These are phyloP conservation scores for Noctua janthe DNA, from an alignment of 2,888 invertebrate genomes.

Conservation along the genomic window DNA sequence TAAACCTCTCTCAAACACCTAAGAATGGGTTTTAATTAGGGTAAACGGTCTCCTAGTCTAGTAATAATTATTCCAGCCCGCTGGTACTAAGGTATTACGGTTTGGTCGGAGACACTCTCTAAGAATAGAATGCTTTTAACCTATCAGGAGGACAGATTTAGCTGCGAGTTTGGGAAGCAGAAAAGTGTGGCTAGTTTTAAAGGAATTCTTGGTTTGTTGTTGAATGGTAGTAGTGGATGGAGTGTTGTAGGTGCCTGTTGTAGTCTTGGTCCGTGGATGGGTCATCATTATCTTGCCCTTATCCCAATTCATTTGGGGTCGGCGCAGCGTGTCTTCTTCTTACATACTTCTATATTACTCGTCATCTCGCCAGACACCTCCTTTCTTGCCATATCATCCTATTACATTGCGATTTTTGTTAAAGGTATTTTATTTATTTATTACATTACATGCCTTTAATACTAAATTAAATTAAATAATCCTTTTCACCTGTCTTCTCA, in stretches of 20 bases:
- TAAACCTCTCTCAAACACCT: conserved; percentile 25
- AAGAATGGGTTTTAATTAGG: conserved; percentile 54
- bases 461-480: too few relatives aligned
- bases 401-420: too few relatives aligned
- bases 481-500: background rate
- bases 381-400: too few relatives aligned
- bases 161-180: background rate
- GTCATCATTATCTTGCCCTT: too few relatives aligned
- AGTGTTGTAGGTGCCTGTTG: background rate
- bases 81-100: conserved; percentile 35
- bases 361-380: too few relatives aligned
- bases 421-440: too few relatives aligned
- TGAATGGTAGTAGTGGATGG: background rate
- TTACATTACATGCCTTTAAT: too few relatives aligned
- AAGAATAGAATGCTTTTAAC: conserved; percentile 55
- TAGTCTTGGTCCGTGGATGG: too few relatives aligned
- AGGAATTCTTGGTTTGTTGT: background rate
- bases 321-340: too few relatives aligned
- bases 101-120: conserved; percentile 36
- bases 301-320: too few relatives aligned
- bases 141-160: conserved; percentile 38
- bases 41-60: conserved; percentile 31
- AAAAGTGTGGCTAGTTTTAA: background rate
- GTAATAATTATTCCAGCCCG: conserved; percentile 42
- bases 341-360: too few relatives aligned